Evolutionary conservation across 2,888 invertebrate genomes (phyloP).

Genomic region (Caenorhabditis panamensis): DNA sequence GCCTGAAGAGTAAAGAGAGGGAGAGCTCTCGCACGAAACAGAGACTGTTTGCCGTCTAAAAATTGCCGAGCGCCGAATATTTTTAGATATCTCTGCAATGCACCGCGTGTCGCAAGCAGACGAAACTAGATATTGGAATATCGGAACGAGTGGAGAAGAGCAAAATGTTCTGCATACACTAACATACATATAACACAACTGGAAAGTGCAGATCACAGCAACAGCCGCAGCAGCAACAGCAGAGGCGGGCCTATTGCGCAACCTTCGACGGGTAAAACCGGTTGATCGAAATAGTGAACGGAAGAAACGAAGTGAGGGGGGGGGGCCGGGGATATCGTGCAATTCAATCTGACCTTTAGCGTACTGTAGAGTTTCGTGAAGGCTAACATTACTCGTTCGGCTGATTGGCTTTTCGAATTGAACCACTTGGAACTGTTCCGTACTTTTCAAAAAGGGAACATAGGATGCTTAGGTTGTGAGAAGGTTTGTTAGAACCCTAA

Average conservation of each 20-base stretch:
- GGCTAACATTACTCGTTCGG: background rate
- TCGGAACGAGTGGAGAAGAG: conserved; percentile 16
- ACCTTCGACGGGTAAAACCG: conserved; percentile 46
- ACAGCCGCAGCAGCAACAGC: conserved; percentile 16
- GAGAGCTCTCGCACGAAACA: conserved; percentile 14
- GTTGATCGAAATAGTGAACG: conserved; percentile 59
- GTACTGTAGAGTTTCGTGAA: conserved; percentile 26
- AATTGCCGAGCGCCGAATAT: conserved; percentile 38
- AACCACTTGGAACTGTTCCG: background rate
- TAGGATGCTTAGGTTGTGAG: no score
- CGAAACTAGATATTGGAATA: conserved; percentile 27
- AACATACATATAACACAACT: conserved; percentile 21
- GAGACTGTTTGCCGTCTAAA: conserved; percentile 37
- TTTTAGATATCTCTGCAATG: conserved; percentile 20
- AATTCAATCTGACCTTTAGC: conserved; percentile 52
- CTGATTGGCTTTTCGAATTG: background rate
- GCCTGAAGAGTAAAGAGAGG: conserved; percentile 19
- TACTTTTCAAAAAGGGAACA: no score
- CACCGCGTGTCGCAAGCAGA: background rate
- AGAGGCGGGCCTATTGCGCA: conserved; percentile 55
- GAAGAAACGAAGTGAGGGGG: conserved; percentile 37
- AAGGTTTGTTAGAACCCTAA: no score
- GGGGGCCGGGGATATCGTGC: conserved; percentile 34
- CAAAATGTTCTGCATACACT: conserved; percentile 42
- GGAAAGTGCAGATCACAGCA: conserved; percentile 13